Evolutionary conservation across 2,888 invertebrate genomes (phyloP), one percentile per base, ranked within the genome.

Genomic region (Ephialtes manifestator): DNA sequence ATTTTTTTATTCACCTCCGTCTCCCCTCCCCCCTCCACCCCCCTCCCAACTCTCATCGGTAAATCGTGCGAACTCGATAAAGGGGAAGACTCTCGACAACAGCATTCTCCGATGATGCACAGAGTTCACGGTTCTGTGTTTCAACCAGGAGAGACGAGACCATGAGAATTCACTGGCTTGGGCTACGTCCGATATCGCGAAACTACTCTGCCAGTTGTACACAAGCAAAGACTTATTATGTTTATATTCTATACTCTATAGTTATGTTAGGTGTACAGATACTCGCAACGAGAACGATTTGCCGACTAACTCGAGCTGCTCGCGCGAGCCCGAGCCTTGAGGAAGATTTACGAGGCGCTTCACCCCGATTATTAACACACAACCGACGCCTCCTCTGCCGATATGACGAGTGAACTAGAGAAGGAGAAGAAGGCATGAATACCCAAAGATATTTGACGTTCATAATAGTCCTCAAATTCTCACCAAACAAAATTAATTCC

Each of bases 271-370:
- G 35, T 65, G 65, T 18, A n/a, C 63, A 8, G 39, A 51, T 53
- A 71, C 60, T 71, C 15, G 65, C 63, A 60, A 67, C 74, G 72
- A n/a, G 75, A 58, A 76, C 28, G 15, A 55, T 76, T 83, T 84
- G 78, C 77, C 67, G 58, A 78, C 75, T 55, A 71, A 60, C 68
- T 65, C 76, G 71, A 74, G 65, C 10, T 39, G 39, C 65, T 15
- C 35, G 60, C 58, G n/a, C 43, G 77, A 18, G 65, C 65, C 18
- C 63, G 70, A 71, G 55, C 80, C 85, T 81, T 83, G 83, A 81
- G 55, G 68, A 81, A 84, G 84, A 86, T 86, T 86, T 86, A 86
- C 84, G 86, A 86, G 86, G 84, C 80, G 81, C 84, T 82, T 84
- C 79, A 77, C 72, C 84, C 79, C 84, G 86, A 86, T 86, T 86